These are phyloP conservation scores for Liasis olivaceus DNA, from an alignment of 2,797 vertebrate genomes.

Conservation along the genomic window DNA sequence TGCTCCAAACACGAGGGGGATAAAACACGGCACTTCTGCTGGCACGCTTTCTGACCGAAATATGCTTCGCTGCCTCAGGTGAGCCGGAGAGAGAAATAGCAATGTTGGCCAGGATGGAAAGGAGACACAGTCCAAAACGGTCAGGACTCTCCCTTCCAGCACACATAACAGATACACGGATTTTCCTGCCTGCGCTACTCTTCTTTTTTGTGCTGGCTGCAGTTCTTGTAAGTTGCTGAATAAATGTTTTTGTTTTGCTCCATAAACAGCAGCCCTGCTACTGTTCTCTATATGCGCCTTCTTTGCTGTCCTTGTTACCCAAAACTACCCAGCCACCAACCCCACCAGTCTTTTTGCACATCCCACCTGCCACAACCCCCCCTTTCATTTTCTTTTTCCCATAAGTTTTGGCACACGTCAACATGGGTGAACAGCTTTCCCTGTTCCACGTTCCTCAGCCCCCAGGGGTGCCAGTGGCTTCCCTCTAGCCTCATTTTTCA, in stretches of 20 bases:
- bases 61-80: neutral
- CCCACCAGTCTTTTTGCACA: too few species aligned
- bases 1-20: neutral
- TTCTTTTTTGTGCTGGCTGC: neutral
- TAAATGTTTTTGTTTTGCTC: neutral
- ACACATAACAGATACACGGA: neutral
- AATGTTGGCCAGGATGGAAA: neutral
- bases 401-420: too few species aligned
- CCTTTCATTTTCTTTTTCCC: too few species aligned
- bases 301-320: neutral
- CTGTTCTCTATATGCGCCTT: neutral
- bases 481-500: neutral
- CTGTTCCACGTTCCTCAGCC: neutral
- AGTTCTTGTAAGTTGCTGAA: neutral
- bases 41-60: neutral
- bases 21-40: neutral
- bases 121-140: neutral
- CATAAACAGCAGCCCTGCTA: neutral
- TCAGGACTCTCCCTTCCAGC: neutral
- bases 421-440: neutral
- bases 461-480: neutral
- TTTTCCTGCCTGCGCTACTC: neutral
- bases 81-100: neutral
- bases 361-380: too few species aligned
- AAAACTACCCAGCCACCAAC: neutral